Conservation (phyloP, 2,797 vertebrate species). For the Thalassophryne amazonica region DNA sequence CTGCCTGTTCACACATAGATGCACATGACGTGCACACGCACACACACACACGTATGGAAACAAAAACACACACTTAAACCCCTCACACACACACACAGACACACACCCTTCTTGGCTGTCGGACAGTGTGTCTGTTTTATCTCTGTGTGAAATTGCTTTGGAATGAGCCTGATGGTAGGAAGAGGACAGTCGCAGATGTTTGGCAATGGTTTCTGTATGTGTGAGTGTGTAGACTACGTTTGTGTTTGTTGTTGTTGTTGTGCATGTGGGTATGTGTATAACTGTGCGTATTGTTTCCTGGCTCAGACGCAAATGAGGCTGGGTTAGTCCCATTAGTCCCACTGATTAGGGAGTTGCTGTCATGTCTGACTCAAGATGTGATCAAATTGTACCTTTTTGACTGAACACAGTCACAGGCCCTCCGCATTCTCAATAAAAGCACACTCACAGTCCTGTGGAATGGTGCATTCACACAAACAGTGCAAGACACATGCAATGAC, state of each 20-base stretch:
- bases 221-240: slow-evolving; percentile 25
- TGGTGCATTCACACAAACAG: background rate
- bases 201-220: slow-evolving; percentile 47
- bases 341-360: slow-evolving; percentile 41
- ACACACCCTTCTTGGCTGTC: slow-evolving; percentile 56
- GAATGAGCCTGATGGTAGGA: slow-evolving; percentile 73
- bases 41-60: background rate
- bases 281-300: slow-evolving; percentile 36
- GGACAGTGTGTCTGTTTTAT: slow-evolving; percentile 70
- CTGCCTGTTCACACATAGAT: slow-evolving; percentile 39
- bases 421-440: background rate
- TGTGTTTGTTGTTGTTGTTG: slow-evolving; percentile 16
- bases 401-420: slow-evolving; percentile 1
- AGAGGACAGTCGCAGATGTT: slow-evolving; percentile 77
- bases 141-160: slow-evolving; percentile 76
- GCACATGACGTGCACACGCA: too few species aligned
- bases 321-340: slow-evolving; percentile 49
- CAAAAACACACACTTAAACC: background rate
- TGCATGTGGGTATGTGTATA: slow-evolving; percentile 15
- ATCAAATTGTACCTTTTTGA: slow-evolving; percentile 27
- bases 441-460: background rate
- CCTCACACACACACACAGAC: slow-evolving; percentile 1
- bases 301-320: slow-evolving; percentile 28
- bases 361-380: slow-evolving; percentile 29
- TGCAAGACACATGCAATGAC: background rate